A percentile compares a stretch with the other conserved stretches of the same genome.
These are phyloP conservation scores for Clupea harengus DNA, from an alignment of 2,113 vertebrate genomes.

Conservation along the genomic window DNA sequence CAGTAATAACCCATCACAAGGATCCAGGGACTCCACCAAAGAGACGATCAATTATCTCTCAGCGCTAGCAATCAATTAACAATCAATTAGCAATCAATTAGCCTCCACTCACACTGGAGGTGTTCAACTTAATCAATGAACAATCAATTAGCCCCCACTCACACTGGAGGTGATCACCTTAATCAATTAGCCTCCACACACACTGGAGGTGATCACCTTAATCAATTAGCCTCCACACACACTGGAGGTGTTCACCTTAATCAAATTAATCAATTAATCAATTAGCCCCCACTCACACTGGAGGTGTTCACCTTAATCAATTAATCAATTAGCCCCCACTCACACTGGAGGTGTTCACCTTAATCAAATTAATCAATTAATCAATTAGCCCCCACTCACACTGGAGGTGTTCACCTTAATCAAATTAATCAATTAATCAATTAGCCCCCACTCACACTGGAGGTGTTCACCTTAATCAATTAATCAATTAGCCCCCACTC, in stretches of 20 bases:
- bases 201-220: background rate
- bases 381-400: background rate
- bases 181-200: background rate
- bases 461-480: background rate
- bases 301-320: constrained; percentile 25
- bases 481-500: background rate
- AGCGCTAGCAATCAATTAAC: constrained; percentile 47
- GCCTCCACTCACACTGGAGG: background rate
- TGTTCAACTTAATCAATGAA: background rate
- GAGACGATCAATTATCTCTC: constrained; percentile 48
- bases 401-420: background rate
- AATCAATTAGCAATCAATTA: constrained; percentile 36
- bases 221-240: background rate
- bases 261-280: background rate
- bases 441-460: background rate
- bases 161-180: background rate
- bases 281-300: no score
- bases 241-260: background rate
- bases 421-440: constrained; percentile 34
- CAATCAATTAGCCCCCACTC: background rate
- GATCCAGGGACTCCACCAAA: constrained; percentile 32
- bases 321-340: background rate
- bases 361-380: constrained; percentile 31
- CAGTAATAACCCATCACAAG: constrained; percentile 6
- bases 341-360: background rate